A percentile compares a stretch with the other conserved stretches of the same genome.
These are phyloP conservation scores for Babylonia areolata DNA, from an alignment of 1,140 invertebrate genomes.

Conservation along the genomic window DNA sequence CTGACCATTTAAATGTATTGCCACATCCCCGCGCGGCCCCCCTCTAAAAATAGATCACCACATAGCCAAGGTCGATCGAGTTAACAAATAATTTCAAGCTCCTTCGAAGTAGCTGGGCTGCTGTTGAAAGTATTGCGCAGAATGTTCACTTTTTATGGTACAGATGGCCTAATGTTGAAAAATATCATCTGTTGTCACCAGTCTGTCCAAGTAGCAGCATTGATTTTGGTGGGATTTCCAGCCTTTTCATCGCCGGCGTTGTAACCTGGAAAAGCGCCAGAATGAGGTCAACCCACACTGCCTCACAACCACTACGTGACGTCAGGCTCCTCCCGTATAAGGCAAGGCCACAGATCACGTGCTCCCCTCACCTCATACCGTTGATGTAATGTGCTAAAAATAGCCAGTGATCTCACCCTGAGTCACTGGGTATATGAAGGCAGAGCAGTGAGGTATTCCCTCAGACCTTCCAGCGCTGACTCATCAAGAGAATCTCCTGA, in stretches of 20 bases:
- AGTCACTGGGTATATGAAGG: slow-evolving; percentile 51
- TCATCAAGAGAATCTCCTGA: slow-evolving; percentile 47
- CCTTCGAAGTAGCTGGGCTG: not conserved
- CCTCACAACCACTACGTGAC: slow-evolving; percentile 25
- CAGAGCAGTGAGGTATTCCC: slow-evolving; percentile 53
- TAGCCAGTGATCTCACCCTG: slow-evolving; percentile 54
- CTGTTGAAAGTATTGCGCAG: not conserved
- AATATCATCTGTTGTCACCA: not conserved
- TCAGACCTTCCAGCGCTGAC: slow-evolving; percentile 47
- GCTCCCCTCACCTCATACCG: not conserved
- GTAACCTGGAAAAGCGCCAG: slow-evolving; percentile 16
- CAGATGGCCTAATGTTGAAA: not conserved
- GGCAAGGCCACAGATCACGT: slow-evolving; percentile 39
- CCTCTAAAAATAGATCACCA: not conserved
- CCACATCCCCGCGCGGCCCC: not conserved
- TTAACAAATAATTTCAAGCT: not conserved
- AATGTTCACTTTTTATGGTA: not conserved
- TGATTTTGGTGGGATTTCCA: slow-evolving; percentile 2
- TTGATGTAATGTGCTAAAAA: slow-evolving; percentile 59
- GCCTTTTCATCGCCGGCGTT: not conserved
- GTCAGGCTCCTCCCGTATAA: slow-evolving; percentile 20
- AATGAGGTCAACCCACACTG: slow-evolving; percentile 14
- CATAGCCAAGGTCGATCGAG: not conserved
- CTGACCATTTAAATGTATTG: not conserved
- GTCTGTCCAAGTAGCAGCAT: not conserved